Conservation (phyloP, 2,888 invertebrate genomes). For the Stenolophus ochropezus region DNA sequence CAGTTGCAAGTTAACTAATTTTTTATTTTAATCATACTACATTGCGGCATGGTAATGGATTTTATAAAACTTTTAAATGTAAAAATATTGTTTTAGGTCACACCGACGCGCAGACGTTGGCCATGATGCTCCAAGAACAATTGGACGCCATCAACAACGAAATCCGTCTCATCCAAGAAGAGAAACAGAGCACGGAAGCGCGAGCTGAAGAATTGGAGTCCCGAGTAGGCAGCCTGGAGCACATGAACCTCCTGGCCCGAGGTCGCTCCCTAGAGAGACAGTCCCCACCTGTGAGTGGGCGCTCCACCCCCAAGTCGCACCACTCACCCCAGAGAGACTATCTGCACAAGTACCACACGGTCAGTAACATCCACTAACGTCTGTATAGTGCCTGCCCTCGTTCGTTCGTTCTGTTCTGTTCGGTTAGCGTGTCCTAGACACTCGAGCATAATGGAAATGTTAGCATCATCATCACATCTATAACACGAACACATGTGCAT, state of each 20-base stretch:
- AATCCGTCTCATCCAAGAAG: slow-evolving; percentile 93
- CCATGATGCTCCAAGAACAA: slow-evolving; percentile 99
- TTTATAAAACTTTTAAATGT: too few relatives aligned
- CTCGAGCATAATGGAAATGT: slow-evolving; percentile 48
- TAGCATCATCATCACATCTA: slow-evolving; percentile 47
- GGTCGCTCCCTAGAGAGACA: slow-evolving; percentile 83
- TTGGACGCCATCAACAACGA: slow-evolving; percentile 99
- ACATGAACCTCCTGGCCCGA: slow-evolving; percentile 88
- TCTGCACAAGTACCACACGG: slow-evolving; percentile 97
- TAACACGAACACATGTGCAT: slow-evolving; percentile 48
- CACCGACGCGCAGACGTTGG: slow-evolving; percentile 97
- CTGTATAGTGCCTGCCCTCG: slow-evolving; percentile 38
- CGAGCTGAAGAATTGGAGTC: slow-evolving; percentile 98
- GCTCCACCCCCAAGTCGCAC: slow-evolving; percentile 88
- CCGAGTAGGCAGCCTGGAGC: slow-evolving; percentile 95
- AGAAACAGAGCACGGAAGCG: slow-evolving; percentile 97
- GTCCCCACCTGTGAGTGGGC: slow-evolving; percentile 91
- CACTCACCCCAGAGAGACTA: slow-evolving; percentile 89
- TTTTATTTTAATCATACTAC: not conserved
- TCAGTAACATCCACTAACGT: slow-evolving; percentile 75
- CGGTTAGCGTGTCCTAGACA: slow-evolving; percentile 38
- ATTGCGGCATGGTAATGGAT: too few relatives aligned
- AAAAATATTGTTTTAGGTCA: slow-evolving; percentile 37
- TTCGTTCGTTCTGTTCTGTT: slow-evolving; percentile 36
- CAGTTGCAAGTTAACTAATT: too few relatives aligned